phyloP scores from a whole-genome alignment of 2,797 vertebrate genomes.

The Leptodactylus fallax region DNA sequence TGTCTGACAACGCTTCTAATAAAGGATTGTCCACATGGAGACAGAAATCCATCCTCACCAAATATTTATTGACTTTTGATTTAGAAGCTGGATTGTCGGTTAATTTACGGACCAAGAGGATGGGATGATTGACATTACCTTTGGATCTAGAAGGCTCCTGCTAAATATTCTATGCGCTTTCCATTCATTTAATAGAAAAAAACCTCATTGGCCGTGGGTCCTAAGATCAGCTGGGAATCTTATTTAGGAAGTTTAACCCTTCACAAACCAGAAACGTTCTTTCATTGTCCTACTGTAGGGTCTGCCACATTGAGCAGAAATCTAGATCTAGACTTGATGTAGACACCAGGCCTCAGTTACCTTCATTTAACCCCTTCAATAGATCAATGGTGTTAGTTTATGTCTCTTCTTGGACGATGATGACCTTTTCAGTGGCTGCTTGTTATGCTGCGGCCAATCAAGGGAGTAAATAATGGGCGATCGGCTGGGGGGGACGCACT shows the following conservation, averaged over 20 bases:
- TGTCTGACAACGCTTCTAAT: not conserved
- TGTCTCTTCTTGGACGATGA: not conserved
- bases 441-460: not conserved
- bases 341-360: not conserved
- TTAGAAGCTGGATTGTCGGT: constrained; percentile 20
- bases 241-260: not conserved
- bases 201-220: not conserved
- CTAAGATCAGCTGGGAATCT: too few species aligned
- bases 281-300: too few species aligned
- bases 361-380: constrained; percentile 28
- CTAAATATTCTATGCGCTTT: constrained; percentile 26
- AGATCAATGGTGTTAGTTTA: constrained; percentile 34
- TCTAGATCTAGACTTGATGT: not conserved
- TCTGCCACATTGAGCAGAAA: not conserved
- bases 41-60: constrained; percentile 38
- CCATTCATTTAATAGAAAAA: constrained; percentile 7
- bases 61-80: constrained; percentile 43
- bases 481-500: not conserved
- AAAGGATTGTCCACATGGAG: not conserved
- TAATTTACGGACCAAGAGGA: not conserved
- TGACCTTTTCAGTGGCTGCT: constrained; percentile 31
- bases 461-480: constrained; percentile 28
- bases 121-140: constrained; percentile 13
- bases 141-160: constrained; percentile 7
- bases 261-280: not conserved